These are phyloP conservation scores for Schrankia costaestrigalis DNA, from an alignment of 2,888 invertebrate genomes.

Conservation along the genomic window DNA sequence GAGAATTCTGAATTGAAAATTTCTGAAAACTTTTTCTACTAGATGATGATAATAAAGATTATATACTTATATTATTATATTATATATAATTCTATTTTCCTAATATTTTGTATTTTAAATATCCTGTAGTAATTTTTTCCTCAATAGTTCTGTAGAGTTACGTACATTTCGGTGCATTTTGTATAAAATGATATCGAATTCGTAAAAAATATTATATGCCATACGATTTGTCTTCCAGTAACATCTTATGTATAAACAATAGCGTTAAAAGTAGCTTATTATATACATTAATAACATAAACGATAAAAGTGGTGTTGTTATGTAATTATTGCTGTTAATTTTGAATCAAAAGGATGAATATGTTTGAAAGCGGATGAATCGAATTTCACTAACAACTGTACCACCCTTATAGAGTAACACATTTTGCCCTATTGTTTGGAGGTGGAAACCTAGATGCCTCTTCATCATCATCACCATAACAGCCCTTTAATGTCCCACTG, in stretches of 20 bases:
- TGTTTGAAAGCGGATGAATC: neutral
- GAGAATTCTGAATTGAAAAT: conserved; percentile 43
- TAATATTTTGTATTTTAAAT: conserved; percentile 70
- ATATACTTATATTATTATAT: conserved; percentile 75
- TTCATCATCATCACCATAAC: no score
- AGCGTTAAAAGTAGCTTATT: conserved; percentile 77
- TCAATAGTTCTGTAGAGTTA: conserved; percentile 72
- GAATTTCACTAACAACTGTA: neutral
- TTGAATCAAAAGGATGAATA: neutral
- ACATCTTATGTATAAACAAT: conserved; percentile 78
- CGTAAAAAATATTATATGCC: conserved; percentile 76
- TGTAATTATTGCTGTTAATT: conserved; percentile 26
- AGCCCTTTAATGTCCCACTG: no score
- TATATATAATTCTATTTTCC: conserved; percentile 74
- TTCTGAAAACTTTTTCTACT: conserved; percentile 67
- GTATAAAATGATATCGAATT: conserved; percentile 62
- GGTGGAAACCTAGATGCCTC: no score
- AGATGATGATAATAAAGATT: conserved; percentile 44
- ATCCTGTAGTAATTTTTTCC: conserved; percentile 64
- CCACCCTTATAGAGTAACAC: no score
- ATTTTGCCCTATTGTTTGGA: no score
- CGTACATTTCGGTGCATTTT: conserved; percentile 74
- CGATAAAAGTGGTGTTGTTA: conserved; percentile 58
- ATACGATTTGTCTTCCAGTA: conserved; percentile 82
- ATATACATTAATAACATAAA: conserved; percentile 64